These are phyloP conservation scores for Eilema sororculum DNA, from an alignment of 2,888 invertebrate genomes.

Conservation along the genomic window DNA sequence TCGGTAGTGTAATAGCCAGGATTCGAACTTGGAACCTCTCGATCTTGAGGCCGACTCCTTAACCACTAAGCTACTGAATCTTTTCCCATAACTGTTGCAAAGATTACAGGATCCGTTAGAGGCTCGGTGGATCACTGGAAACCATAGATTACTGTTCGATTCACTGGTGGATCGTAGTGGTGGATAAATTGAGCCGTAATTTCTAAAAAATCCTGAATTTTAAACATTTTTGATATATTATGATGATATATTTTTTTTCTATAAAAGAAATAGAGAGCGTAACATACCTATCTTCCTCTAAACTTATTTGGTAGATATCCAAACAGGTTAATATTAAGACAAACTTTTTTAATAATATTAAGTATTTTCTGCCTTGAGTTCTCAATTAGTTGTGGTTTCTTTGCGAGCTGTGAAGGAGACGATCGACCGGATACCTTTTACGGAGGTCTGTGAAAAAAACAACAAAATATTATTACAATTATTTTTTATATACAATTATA, in stretches of 20 bases:
- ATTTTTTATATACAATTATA: no score
- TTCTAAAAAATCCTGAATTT: background rate
- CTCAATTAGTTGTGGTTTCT: conserved; percentile 76
- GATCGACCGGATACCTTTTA: conserved; percentile 94
- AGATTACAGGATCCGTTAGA: no score
- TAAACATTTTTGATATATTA: background rate
- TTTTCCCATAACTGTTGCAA: no score
- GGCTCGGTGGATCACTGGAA: no score
- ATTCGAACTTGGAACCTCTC: no score
- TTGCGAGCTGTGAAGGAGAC: conserved; percentile 93
- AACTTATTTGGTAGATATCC: background rate
- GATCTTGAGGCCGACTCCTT: no score
- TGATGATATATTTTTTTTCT: no score
- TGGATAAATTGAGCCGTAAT: no score
- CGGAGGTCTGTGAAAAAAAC: conserved; percentile 91
- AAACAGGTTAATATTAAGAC: background rate
- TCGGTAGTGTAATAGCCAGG: no score
- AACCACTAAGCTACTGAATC: no score
- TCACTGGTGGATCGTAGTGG: no score
- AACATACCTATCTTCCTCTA: background rate
- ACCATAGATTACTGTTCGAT: no score
- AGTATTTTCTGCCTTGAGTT: background rate
- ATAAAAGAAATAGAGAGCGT: background rate
- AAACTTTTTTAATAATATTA: background rate
- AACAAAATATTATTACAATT: background rate